Evolutionary conservation across 2,888 invertebrate genomes (phyloP).

Genomic region (Patella caerulea): DNA sequence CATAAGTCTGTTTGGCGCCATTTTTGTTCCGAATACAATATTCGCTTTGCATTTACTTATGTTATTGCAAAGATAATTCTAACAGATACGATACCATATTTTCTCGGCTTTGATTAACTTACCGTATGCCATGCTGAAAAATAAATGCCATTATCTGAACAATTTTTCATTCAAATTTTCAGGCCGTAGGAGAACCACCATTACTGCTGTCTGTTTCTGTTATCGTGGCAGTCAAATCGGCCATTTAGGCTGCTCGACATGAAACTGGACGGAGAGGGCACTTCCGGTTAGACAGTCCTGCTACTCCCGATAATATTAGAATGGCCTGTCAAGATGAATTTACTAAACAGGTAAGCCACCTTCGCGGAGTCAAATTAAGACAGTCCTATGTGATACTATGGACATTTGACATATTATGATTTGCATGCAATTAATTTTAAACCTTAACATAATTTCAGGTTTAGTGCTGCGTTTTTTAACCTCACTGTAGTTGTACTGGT

Average conservation of each 20-base stretch:
- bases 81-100: not conserved
- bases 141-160: not conserved
- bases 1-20: too few species aligned
- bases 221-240: slow-evolving; percentile 89
- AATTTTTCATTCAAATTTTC: slow-evolving; percentile 40
- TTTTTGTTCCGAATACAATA: too few species aligned
- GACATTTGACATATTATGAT: not conserved
- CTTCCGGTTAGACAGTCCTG: slow-evolving; percentile 83
- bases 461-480: too few species aligned
- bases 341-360: too few species aligned
- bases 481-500: too few species aligned
- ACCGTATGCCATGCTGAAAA: not conserved
- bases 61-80: too few species aligned
- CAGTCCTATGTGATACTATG: not conserved
- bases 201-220: slow-evolving; percentile 89
- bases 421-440: too few species aligned
- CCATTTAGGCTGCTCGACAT: slow-evolving; percentile 83
- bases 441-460: too few species aligned
- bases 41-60: too few species aligned
- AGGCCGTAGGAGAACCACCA: slow-evolving; percentile 97
- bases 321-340: slow-evolving; percentile 90
- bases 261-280: slow-evolving; percentile 77
- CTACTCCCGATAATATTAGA: slow-evolving; percentile 89
- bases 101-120: not conserved
- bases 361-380: too few species aligned